Evolutionary conservation across 2,113 vertebrate species (phyloP).

Genomic region (Crypturellus undulatus): DNA sequence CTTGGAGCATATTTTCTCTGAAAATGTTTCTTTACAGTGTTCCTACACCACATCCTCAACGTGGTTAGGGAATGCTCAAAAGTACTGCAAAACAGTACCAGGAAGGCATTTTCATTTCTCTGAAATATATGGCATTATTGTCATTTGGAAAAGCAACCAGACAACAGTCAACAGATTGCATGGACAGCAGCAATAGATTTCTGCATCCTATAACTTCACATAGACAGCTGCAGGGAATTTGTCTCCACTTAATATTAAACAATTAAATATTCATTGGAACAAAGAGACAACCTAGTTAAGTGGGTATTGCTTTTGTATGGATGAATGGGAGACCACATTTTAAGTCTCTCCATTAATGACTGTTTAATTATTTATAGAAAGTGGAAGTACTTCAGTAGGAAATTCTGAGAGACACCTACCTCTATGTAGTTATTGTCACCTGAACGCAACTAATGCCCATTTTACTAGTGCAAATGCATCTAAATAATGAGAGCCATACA

Average conservation of each 20-base stretch:
- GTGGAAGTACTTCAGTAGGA: background rate
- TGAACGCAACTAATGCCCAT: background rate
- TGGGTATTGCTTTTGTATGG: slow-evolving; percentile 11
- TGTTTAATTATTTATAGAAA: slow-evolving; percentile 35
- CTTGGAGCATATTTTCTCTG: background rate
- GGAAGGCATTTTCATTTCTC: background rate
- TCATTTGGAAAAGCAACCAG: background rate
- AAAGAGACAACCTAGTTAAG: slow-evolving; percentile 24
- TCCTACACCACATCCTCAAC: background rate
- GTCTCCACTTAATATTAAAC: slow-evolving; percentile 10
- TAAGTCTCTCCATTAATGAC: slow-evolving; percentile 9
- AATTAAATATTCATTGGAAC: slow-evolving; percentile 33
- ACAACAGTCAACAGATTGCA: background rate
- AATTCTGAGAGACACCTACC: background rate
- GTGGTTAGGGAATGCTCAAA: background rate
- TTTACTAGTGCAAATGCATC: background rate
- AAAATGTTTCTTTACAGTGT: background rate
- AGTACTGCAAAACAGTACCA: background rate
- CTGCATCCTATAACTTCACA: background rate
- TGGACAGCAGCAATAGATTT: background rate
- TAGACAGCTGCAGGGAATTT: background rate
- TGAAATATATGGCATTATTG: background rate
- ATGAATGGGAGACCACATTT: background rate
- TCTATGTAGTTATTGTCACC: background rate
- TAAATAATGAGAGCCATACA: background rate